A percentile compares a stretch with the other conserved stretches of the same genome.
phyloP scores from a whole-genome alignment of 2,797 vertebrate genomes.

The Phataginus tricuspis region DNA sequence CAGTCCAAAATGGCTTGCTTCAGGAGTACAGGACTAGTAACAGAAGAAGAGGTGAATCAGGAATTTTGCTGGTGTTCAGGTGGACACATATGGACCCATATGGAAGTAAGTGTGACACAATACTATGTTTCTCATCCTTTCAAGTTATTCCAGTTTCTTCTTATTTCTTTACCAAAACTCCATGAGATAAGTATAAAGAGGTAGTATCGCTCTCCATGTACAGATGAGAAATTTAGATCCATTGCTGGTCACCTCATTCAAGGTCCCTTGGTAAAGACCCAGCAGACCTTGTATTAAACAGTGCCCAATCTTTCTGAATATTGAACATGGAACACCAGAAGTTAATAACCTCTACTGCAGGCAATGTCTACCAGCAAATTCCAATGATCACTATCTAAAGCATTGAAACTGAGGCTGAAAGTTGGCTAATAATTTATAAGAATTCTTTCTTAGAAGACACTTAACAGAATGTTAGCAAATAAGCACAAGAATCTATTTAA shows the following conservation, averaged over 20 bases:
- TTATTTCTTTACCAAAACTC: not conserved
- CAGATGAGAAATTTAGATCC: not conserved
- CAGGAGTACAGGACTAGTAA: not conserved
- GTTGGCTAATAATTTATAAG: conserved; percentile 26
- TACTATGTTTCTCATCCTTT: not conserved
- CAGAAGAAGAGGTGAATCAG: not conserved
- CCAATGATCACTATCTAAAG: not conserved
- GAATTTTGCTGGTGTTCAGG: not conserved
- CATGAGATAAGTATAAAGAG: not conserved
- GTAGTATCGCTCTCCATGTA: not conserved
- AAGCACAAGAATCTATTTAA: not conserved
- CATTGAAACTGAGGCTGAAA: not conserved
- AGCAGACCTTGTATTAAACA: not conserved
- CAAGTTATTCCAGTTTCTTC: not conserved
- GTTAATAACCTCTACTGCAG: conserved; percentile 9
- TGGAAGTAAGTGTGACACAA: not conserved
- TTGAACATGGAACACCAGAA: not conserved
- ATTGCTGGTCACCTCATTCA: not conserved
- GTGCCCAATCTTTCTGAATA: not conserved
- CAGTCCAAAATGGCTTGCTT: not conserved
- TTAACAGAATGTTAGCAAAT: conserved; percentile 26
- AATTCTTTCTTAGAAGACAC: conserved; percentile 39
- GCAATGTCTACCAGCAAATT: not conserved
- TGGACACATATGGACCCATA: not conserved
- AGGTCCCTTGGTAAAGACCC: not conserved